Evolutionary conservation across 2,888 invertebrate genomes (phyloP).

Genomic region (Aspidapion aeneum): DNA sequence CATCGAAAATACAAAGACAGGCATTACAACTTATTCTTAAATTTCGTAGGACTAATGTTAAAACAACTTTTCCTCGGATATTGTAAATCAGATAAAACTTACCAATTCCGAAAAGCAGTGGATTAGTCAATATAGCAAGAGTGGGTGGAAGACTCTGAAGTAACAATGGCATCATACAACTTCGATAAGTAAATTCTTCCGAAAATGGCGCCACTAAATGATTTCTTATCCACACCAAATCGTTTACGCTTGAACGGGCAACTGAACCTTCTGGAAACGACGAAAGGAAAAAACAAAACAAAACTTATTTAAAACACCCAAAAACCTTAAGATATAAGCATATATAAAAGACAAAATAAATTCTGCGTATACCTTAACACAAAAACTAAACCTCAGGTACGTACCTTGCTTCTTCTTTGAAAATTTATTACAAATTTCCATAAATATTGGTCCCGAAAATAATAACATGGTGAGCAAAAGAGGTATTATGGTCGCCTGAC

Average conservation of each 20-base stretch:
- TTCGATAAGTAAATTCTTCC: constrained; percentile 94
- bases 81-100: too few relatives aligned
- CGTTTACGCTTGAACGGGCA: constrained; percentile 67
- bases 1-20: too few relatives aligned
- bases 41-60: too few relatives aligned
- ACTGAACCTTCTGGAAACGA: constrained; percentile 42
- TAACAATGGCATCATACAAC: constrained; percentile 91
- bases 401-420: constrained; percentile 67
- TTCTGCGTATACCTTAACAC: too few relatives aligned
- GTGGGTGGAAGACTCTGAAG: constrained; percentile 75
- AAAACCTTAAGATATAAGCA: too few relatives aligned
- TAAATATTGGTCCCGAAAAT: constrained; percentile 79
- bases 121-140: constrained; percentile 77
- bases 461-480: constrained; percentile 74
- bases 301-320: too few relatives aligned
- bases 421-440: constrained; percentile 66
- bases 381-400: too few relatives aligned
- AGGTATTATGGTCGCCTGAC: constrained; percentile 71
- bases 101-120: constrained; percentile 89
- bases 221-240: constrained; percentile 83
- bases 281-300: too few relatives aligned
- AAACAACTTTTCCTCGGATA: too few relatives aligned
- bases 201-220: constrained; percentile 89
- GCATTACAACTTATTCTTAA: too few relatives aligned
- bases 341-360: too few relatives aligned